phyloP scores from a whole-genome alignment of 2,113 vertebrate species.

The Macrotis lagotis region DNA sequence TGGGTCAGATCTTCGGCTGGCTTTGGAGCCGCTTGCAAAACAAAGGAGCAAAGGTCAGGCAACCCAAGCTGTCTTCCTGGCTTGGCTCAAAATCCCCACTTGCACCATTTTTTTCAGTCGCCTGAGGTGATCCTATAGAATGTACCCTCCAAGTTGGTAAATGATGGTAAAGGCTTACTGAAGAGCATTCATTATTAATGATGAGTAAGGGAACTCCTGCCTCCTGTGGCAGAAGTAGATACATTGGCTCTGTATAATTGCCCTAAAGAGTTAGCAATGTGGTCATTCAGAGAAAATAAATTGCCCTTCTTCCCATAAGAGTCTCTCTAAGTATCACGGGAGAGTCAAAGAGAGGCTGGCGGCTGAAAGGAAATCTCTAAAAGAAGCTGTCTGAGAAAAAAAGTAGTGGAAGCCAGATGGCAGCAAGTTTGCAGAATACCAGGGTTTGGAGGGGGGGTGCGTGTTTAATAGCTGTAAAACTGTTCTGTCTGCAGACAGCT shows the following conservation, averaged over 20 bases:
- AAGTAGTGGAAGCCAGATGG: conserved; percentile 81
- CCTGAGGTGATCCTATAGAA: conserved; percentile 59
- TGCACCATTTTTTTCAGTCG: conserved; percentile 32
- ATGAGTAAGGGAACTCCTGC: conserved; percentile 80
- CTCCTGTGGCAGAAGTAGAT: conserved; percentile 80
- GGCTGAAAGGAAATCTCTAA: conserved; percentile 78
- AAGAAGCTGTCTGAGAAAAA: conserved; percentile 72
- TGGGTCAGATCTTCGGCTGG: conserved; percentile 43
- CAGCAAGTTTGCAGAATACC: conserved; percentile 79
- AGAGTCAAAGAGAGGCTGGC: conserved; percentile 79
- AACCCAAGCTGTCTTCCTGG: neutral
- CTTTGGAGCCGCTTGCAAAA: conserved; percentile 41
- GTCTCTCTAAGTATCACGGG: conserved; percentile 79
- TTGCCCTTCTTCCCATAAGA: conserved; percentile 84
- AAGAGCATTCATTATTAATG: conserved; percentile 78
- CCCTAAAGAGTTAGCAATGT: conserved; percentile 81
- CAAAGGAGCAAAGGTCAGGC: neutral
- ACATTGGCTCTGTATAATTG: conserved; percentile 83
- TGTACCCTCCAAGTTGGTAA: conserved; percentile 75
- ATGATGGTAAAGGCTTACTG: conserved; percentile 71
- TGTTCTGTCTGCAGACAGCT: conserved; percentile 77
- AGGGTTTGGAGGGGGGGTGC: neutral
- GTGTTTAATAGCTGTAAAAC: conserved; percentile 82
- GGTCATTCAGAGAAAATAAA: conserved; percentile 81
- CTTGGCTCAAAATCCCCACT: neutral